These are phyloP conservation scores for Volucella bombylans DNA, from an alignment of 2,888 invertebrate genomes.

Conservation along the genomic window DNA sequence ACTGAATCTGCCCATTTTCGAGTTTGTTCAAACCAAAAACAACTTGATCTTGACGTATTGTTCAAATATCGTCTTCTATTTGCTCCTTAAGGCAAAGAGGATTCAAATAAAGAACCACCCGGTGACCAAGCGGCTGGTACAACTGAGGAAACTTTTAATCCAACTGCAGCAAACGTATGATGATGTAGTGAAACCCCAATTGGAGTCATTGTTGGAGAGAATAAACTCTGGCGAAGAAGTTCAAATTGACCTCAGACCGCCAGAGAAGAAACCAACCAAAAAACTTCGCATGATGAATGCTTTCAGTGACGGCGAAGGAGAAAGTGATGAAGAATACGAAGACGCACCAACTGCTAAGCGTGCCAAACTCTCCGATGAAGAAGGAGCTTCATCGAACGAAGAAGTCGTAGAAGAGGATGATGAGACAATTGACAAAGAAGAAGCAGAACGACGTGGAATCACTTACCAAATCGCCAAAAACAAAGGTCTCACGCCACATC, in stretches of 20 bases:
- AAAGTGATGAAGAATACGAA: constrained; percentile 81
- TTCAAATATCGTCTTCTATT: constrained; percentile 92
- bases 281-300: constrained; percentile 83
- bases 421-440: constrained; percentile 78
- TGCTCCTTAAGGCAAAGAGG: constrained; percentile 91
- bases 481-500: constrained; percentile 94
- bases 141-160: constrained; percentile 89
- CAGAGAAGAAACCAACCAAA: constrained; percentile 82
- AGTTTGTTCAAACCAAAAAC: constrained; percentile 88
- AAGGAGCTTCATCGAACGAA: constrained; percentile 64
- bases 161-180: constrained; percentile 89
- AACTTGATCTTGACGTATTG: constrained; percentile 90
- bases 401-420: constrained; percentile 81
- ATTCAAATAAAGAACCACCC: constrained; percentile 91
- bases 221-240: constrained; percentile 83
- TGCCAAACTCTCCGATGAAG: constrained; percentile 80
- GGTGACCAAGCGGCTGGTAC: constrained; percentile 91
- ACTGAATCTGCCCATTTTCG: constrained; percentile 86
- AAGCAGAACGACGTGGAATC: constrained; percentile 88
- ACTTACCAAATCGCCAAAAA: constrained; percentile 98
- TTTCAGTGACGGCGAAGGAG: constrained; percentile 13
- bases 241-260: constrained; percentile 81
- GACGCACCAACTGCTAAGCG: constrained; percentile 80
- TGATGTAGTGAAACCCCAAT: constrained; percentile 87
- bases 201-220: constrained; percentile 85